A percentile compares a stretch with the other conserved stretches of the same genome.
phyloP scores from a whole-genome alignment of 1,140 invertebrate genomes.

The Ephestia elutella region DNA sequence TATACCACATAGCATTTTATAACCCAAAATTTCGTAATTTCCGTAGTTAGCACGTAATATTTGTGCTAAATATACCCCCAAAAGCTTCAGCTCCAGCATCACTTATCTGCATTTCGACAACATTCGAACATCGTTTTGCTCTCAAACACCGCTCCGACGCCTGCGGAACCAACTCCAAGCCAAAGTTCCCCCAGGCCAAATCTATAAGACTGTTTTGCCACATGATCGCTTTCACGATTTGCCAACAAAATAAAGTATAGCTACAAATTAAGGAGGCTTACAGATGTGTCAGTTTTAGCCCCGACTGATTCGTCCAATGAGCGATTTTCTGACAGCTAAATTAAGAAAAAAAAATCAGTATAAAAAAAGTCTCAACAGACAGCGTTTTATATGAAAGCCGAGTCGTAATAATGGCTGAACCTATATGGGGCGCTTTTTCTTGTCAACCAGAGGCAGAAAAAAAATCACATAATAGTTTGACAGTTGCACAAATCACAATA shows the following conservation, averaged over 20 bases:
- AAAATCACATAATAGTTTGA: too few species aligned
- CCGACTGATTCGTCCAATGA: too few species aligned
- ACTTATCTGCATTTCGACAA: conserved; percentile 28
- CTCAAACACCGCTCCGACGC: conserved; percentile 49
- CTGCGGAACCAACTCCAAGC: conserved; percentile 46
- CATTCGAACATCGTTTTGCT: conserved; percentile 67
- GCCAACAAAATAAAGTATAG: conserved; percentile 63
- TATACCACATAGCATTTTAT: too few species aligned
- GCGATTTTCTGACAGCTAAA: too few species aligned
- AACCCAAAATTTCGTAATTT: too few species aligned
- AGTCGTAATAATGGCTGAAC: too few species aligned
- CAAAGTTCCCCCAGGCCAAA: conserved; percentile 66
- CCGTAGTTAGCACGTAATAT: neutral
- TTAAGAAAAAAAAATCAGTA: too few species aligned
- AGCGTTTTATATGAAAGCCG: too few species aligned
- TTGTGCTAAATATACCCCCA: neutral
- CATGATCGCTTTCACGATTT: conserved; percentile 70
- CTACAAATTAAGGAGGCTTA: neutral
- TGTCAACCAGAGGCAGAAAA: too few species aligned
- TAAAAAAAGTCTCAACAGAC: too few species aligned
- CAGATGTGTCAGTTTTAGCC: neutral
- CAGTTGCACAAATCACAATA: too few species aligned
- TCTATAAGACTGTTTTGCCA: conserved; percentile 68
- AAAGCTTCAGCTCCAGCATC: neutral
- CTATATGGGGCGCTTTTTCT: too few species aligned